phyloP scores from a whole-genome alignment of 2,888 invertebrate species.

The Temnothorax rugatulus region DNA sequence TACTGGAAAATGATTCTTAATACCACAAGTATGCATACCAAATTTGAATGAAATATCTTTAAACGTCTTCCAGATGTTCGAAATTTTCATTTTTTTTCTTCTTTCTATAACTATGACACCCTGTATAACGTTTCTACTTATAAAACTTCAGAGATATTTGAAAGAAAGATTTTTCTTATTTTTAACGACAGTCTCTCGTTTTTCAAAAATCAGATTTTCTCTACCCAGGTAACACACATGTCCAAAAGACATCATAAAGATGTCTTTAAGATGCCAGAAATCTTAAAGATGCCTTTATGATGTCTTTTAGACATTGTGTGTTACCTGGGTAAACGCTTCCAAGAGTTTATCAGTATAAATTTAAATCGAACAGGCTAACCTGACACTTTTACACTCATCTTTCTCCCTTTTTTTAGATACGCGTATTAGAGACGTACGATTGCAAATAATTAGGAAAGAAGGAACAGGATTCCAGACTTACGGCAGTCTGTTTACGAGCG shows the following conservation, averaged over 20 bases:
- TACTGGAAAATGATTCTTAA: no score
- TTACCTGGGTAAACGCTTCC: no score
- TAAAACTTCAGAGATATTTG: not conserved
- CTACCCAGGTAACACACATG: no score
- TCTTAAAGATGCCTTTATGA: no score
- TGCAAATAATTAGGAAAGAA: not conserved
- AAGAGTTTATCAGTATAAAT: not conserved
- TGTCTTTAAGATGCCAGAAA: no score
- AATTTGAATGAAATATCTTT: no score
- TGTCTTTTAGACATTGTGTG: no score
- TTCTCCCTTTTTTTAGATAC: not conserved
- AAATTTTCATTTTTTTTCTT: no score
- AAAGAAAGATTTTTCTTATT: not conserved
- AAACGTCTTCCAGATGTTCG: no score
- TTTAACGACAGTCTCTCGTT: not conserved
- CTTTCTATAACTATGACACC: no score
- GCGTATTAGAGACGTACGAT: not conserved
- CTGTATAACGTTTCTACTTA: not conserved
- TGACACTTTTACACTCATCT: not conserved
- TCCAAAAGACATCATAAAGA: no score
- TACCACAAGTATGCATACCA: no score
- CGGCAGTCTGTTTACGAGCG: conserved; percentile 21
- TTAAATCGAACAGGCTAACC: not conserved
- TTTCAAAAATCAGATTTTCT: not conserved
- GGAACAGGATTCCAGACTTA: not conserved